Evolutionary conservation across 2,888 invertebrate species (phyloP), one percentile per base, ranked within the genome.

Genomic region (Dryococelus australis): DNA sequence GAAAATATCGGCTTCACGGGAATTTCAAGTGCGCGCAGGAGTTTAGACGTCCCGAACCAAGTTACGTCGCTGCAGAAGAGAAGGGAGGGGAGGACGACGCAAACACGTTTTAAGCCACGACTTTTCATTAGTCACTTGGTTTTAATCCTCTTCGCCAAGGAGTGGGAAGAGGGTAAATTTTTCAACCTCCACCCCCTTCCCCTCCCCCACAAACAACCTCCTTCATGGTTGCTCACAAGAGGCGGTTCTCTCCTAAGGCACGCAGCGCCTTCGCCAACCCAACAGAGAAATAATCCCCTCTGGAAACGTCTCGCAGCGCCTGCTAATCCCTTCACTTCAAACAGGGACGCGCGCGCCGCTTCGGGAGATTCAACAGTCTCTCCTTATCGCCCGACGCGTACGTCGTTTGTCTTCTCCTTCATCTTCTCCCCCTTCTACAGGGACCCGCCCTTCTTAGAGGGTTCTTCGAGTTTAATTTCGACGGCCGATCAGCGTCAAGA

Each of bases 71-170:
- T 16, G 12, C 12, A 47, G 12, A 47, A 47, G 47, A 47, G 47
- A 47, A 3, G 1, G 16, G 65, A 24, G 51, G 51, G 16, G 24
- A 65, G n/a, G 65, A 65, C 1, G 65, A 2, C 1, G 65, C 65
- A 65, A 65, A 65, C 65, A 65, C 65, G 65, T n/a, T 65, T n/a
- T 24, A 65, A 65, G 65, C 65, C 65, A 24, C 65, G 65, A 65
- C 65, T 65, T 65, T 65, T 65, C 65, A 65, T 65, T n/a, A 65
- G 65, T 65, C 24, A 65, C 65, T 65, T 65, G 65, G 65, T 65
- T 65, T 65, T 65, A 65, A 65, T 65, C 65, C 65, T 65, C 65
- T 20, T n/a, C 65, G 65, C 20, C 20, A 20, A 8, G 65, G 20
- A 9, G 65, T 8, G 65, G 47, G 65, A 24, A 8, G 24, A 65